Evolutionary conservation across 2,797 vertebrate genomes (phyloP), one percentile per base, ranked within the genome.

Genomic region (Gephyroberyx darwinii): DNA sequence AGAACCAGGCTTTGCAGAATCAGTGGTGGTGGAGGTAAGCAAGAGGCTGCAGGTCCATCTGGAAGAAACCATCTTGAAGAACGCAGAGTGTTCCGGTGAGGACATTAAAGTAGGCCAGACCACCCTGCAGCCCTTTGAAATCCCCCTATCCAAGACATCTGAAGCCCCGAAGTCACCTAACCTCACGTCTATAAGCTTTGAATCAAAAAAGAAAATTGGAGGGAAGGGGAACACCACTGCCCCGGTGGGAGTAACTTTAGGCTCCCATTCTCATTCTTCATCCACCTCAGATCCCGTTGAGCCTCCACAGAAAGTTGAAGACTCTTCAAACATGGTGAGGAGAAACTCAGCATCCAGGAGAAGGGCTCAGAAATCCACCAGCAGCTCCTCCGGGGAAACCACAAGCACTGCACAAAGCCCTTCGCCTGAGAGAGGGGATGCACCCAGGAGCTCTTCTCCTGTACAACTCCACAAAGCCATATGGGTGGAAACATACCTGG

Each of bases 401-500:
- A 8, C n/a, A 35, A 20, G 51, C 30, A 14, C 52, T 0, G n/a
- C 30, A 6, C 39, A 31, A 45, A 66, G 60, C 37, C 33, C 56
- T 30, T 71, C 75, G 31, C 62, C 79, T 14, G 81, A 84, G 65
- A 71, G 41, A 52, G 81, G 83, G 60, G 73, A 72, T 37, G 52
- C n/a, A 13, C 51, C 74, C 10, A 8, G 13, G 30, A 39, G 39
- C 5, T 31, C 72, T 47, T 93, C 91, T 57, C 90, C 92, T 19
- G n/a, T 75, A 20, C 4, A 81, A 16, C 61, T 90, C 12, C 85
- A 93, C 87, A 93, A 83, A 90, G 91, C 92, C 37, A 74, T 92
- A 57, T 91, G 89, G 92, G 91, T 93, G 88, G 91, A 95, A 90
- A 92, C 92, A 30, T 75, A 93, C 90, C 77, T 94, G 81, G 88